Evolutionary conservation across 2,797 vertebrate genomes (phyloP).

Genomic region (Margarornis squamiger): DNA sequence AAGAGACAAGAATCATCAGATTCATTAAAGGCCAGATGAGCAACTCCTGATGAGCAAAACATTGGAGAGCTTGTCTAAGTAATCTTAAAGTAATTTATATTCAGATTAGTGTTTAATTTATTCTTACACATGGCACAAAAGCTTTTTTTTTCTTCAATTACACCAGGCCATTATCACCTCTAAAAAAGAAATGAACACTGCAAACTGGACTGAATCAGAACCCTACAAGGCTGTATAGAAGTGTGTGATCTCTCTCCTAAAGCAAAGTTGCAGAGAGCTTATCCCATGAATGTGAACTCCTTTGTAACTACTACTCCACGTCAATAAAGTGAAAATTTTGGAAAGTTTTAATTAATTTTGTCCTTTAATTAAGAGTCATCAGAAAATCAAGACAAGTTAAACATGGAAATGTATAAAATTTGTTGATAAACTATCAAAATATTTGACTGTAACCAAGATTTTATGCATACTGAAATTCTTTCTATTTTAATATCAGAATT

Average conservation of each 20-base stretch:
- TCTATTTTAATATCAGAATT: neutral
- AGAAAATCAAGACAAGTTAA: neutral
- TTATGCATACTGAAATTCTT: neutral
- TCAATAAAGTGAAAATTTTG: neutral
- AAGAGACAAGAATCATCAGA: neutral
- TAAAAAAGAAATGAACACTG: neutral
- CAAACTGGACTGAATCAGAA: neutral
- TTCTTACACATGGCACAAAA: neutral
- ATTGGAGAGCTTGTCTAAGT: neutral
- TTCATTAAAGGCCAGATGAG: neutral
- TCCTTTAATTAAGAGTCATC: neutral
- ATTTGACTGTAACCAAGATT: neutral
- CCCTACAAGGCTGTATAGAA: neutral
- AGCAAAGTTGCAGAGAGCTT: neutral
- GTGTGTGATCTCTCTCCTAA: neutral
- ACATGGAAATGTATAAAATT: neutral
- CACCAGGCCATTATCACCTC: neutral
- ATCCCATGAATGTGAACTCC: neutral
- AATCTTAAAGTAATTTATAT: neutral
- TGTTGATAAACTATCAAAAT: neutral
- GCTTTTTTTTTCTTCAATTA: neutral
- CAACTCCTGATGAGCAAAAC: neutral
- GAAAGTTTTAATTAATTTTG: neutral
- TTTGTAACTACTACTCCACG: neutral
- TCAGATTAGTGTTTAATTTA: neutral